Conservation (phyloP, 2,113 vertebrate genomes). For the Saccopteryx bilineata region DNA sequence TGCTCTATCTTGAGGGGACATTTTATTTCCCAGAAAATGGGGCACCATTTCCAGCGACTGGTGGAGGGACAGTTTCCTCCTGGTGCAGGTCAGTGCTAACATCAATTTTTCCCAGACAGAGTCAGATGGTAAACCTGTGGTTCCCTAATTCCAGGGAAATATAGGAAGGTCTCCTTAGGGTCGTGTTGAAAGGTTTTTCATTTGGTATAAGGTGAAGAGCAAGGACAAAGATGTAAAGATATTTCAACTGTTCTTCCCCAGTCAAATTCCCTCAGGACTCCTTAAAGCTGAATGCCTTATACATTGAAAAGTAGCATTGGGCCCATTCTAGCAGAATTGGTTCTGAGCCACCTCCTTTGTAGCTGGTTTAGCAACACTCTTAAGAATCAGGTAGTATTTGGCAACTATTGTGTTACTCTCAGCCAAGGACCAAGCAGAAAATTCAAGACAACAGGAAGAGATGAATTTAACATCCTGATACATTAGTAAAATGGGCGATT, state of each 20-base stretch:
- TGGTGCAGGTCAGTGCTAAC: rapidly evolving
- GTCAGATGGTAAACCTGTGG: not conserved
- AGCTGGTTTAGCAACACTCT: slow-evolving; percentile 62
- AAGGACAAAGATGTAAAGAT: not conserved
- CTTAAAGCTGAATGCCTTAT: not conserved
- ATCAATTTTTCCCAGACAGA: not conserved
- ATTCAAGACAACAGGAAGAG: slow-evolving; percentile 77
- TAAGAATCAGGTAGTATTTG: slow-evolving; percentile 64
- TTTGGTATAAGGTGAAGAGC: not conserved
- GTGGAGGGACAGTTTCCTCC: not conserved
- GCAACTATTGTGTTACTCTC: slow-evolving; percentile 48
- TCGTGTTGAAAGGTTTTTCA: not conserved
- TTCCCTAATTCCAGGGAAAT: not conserved
- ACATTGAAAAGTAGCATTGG: not conserved
- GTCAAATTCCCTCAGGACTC: not conserved
- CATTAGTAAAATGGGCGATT: slow-evolving; percentile 78
- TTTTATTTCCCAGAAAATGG: not conserved
- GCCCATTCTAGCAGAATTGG: not conserved
- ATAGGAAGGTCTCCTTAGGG: not conserved
- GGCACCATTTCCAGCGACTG: not conserved
- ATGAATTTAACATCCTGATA: slow-evolving; percentile 76
- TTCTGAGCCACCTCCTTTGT: slow-evolving; percentile 37
- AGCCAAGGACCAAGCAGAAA: slow-evolving; percentile 67
- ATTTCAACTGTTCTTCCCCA: not conserved
- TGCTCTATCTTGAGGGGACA: not conserved